Evolutionary conservation across 2,113 vertebrate genomes (phyloP).

Genomic region (Grammomys surdaster): DNA sequence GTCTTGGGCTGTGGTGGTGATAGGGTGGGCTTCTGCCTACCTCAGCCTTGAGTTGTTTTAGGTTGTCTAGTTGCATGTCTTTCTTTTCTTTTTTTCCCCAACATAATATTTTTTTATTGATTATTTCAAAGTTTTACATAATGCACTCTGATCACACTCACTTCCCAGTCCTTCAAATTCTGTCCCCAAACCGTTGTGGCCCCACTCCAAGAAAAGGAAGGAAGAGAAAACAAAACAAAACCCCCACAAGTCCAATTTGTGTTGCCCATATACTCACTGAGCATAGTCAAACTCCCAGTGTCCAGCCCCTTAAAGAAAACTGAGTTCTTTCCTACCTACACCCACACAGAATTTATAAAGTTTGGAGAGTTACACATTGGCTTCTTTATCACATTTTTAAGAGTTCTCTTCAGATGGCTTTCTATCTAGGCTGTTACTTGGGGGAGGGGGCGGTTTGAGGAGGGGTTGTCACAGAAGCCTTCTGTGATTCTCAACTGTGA

Average conservation of each 20-base stretch:
- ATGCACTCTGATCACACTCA: not conserved
- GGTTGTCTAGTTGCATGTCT: not conserved
- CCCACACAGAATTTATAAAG: not conserved
- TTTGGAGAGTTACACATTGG: not conserved
- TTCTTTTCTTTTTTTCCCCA: not conserved
- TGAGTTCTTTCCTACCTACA: not conserved
- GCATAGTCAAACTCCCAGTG: not conserved
- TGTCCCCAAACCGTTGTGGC: not conserved
- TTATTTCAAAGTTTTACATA: not conserved
- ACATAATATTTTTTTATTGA: not conserved
- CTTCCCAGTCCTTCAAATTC: not conserved
- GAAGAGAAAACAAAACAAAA: not conserved
- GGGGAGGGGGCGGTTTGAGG: not conserved
- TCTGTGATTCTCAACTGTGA: not conserved
- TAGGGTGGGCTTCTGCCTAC: not conserved
- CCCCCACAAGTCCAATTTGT: not conserved
- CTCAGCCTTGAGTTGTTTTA: not conserved
- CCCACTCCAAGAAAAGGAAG: not conserved
- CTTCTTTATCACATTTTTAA: not conserved
- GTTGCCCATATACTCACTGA: not conserved
- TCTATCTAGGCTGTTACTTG: not conserved
- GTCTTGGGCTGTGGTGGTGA: not conserved
- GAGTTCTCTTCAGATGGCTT: not conserved
- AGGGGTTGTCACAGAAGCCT: not conserved
- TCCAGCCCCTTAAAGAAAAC: not conserved